Conservation (phyloP, 1,140 invertebrate species). For the Nylanderia fulva region DNA sequence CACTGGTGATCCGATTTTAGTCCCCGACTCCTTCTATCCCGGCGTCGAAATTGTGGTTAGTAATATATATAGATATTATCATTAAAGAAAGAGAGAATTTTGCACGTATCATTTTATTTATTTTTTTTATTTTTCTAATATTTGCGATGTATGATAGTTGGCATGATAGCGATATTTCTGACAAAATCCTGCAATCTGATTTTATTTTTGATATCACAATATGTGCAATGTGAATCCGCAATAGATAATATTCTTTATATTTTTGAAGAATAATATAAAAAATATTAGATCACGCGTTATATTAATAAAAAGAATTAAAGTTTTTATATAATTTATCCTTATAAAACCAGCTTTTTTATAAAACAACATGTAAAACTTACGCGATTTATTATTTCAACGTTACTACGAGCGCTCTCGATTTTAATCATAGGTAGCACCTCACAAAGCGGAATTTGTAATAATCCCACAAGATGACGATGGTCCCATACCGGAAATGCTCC, state of each 20-base stretch:
- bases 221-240: neutral
- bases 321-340: neutral
- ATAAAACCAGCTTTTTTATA: neutral
- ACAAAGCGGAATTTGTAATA: conserved; percentile 84
- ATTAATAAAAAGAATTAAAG: neutral
- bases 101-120: neutral
- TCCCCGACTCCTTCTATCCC: conserved; percentile 90
- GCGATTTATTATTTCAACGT: conserved; percentile 22
- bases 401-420: neutral
- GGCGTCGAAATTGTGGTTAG: conserved; percentile 90
- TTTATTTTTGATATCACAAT: neutral
- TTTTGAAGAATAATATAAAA: neutral
- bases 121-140: neutral
- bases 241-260: conserved; percentile 2
- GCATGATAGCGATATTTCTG: neutral
- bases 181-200: neutral
- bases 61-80: conserved; percentile 67
- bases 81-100: conserved; percentile 24
- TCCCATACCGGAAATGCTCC: conserved; percentile 84
- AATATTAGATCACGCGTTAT: neutral
- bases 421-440: conserved; percentile 85
- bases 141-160: neutral
- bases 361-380: neutral
- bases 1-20: conserved; percentile 90
- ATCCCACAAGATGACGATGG: conserved; percentile 87